phyloP scores from a whole-genome alignment of 1,140 invertebrate genomes.

The Drosophila setifemur region DNA sequence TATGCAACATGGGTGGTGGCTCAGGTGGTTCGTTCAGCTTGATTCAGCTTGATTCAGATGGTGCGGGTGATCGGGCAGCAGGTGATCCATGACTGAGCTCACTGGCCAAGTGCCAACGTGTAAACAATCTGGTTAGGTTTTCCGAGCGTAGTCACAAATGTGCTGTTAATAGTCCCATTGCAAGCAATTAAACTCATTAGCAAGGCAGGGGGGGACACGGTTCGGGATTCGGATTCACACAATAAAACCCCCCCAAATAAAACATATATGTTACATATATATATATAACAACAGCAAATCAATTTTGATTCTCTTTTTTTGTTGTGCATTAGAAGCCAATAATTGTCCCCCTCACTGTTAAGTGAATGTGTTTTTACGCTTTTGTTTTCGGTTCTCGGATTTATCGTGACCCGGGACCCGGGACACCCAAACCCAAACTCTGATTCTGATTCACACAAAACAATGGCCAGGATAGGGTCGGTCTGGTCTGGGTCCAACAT shows the following conservation, averaged over 20 bases:
- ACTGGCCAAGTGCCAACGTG: conserved; percentile 52
- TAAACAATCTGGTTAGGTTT: conserved; percentile 55
- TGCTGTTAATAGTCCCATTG: conserved; percentile 62
- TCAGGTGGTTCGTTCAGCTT: background rate
- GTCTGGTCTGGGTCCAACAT: conserved; percentile 25
- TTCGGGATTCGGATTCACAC: too few relatives aligned
- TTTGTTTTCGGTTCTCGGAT: conserved; percentile 28
- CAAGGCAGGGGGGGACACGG: background rate
- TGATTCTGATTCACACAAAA: conserved; percentile 7
- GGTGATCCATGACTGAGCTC: conserved; percentile 2
- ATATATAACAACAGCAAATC: background rate
- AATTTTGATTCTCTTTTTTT: too few relatives aligned
- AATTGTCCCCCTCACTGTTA: conserved; percentile 31
- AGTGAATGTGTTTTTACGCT: conserved; percentile 8
- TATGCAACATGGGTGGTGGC: conserved; percentile 1
- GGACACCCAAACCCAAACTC: conserved; percentile 1
- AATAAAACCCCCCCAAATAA: background rate
- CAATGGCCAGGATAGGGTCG: conserved; percentile 24
- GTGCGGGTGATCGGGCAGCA: too few relatives aligned
- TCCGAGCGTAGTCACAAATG: conserved; percentile 12
- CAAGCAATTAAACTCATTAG: conserved; percentile 65
- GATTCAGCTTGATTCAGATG: too few relatives aligned
- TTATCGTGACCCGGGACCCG: conserved; percentile 9
- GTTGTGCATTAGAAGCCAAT: conserved; percentile 13
- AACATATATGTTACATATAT: background rate